phyloP scores from a whole-genome alignment of 2,888 invertebrate genomes.

The Aricia artaxerxes region DNA sequence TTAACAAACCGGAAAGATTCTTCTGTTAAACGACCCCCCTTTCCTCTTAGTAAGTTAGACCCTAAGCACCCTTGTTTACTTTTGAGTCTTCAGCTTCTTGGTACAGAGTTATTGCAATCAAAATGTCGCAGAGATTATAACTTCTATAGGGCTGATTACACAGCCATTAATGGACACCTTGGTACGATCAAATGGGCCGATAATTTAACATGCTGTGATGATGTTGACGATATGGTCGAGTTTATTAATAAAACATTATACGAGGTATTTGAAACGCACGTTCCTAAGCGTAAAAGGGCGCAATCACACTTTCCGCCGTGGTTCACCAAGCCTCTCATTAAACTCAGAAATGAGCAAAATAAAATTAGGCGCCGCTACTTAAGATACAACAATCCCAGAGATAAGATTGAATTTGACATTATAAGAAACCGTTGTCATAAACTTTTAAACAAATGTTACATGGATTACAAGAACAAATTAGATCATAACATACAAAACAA shows the following conservation, averaged over 20 bases:
- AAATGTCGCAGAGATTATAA: constrained; percentile 32
- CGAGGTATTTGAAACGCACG: not conserved
- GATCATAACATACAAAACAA: too few relatives aligned
- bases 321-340: constrained; percentile 15
- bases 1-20: constrained; percentile 32
- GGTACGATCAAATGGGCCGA: not conserved
- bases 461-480: not conserved
- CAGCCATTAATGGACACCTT: not conserved
- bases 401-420: constrained; percentile 26
- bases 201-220: constrained; percentile 10
- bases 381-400: constrained; percentile 31
- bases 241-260: constrained; percentile 4
- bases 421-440: not conserved
- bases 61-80: constrained; percentile 32
- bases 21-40: constrained; percentile 22
- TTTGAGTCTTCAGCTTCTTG: constrained; percentile 23
- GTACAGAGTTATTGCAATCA: not conserved
- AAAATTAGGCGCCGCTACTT: constrained; percentile 8
- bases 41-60: constrained; percentile 34
- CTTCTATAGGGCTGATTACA: constrained; percentile 39
- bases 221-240: constrained; percentile 26
- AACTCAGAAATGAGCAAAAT: constrained; percentile 6
- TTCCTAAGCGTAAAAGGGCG: constrained; percentile 13
- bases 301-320: constrained; percentile 3
- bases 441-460: constrained; percentile 21